Conservation (phyloP, 1,140 invertebrate genomes). For the Ceratoteleas bidentatus region DNA sequence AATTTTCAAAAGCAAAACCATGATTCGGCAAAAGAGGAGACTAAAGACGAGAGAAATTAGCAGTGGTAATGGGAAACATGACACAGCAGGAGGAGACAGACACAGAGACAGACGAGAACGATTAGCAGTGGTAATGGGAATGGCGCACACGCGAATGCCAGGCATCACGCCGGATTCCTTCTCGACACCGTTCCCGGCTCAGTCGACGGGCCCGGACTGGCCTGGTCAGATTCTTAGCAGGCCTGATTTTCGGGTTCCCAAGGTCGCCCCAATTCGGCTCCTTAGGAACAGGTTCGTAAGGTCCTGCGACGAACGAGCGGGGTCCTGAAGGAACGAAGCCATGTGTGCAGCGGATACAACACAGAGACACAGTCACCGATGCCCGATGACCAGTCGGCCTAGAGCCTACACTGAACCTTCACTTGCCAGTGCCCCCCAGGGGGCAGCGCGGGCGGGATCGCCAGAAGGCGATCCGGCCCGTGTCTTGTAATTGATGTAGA, state of each 20-base stretch:
- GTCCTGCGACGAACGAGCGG: slow-evolving; percentile 66
- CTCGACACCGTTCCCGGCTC: slow-evolving; percentile 76
- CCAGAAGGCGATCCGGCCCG: slow-evolving; percentile 1
- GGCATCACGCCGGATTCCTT: slow-evolving; percentile 78
- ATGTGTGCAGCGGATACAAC: slow-evolving; percentile 51
- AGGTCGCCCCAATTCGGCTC: background rate
- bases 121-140: slow-evolving; percentile 72
- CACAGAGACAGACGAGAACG: too few relatives aligned
- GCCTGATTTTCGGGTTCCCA: slow-evolving; percentile 3
- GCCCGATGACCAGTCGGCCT: background rate
- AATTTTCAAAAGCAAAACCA: too few relatives aligned
- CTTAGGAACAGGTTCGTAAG: background rate
- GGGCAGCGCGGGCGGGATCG: slow-evolving; percentile 1
- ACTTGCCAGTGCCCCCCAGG: slow-evolving; percentile 50
- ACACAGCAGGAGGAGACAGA: too few relatives aligned
- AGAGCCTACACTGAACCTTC: slow-evolving; percentile 53
- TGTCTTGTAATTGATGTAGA: slow-evolving; percentile 46
- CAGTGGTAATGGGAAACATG: too few relatives aligned
- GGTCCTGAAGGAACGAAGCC: slow-evolving; percentile 73
- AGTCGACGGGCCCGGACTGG: background rate
- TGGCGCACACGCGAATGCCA: slow-evolving; percentile 80
- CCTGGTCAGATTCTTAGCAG: background rate
- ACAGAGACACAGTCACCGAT: slow-evolving; percentile 32
- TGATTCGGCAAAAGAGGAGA: too few relatives aligned
- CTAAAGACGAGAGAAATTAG: too few relatives aligned